Conservation (phyloP, 2,888 invertebrate genomes). For the Trissonchulus sp. region DNA sequence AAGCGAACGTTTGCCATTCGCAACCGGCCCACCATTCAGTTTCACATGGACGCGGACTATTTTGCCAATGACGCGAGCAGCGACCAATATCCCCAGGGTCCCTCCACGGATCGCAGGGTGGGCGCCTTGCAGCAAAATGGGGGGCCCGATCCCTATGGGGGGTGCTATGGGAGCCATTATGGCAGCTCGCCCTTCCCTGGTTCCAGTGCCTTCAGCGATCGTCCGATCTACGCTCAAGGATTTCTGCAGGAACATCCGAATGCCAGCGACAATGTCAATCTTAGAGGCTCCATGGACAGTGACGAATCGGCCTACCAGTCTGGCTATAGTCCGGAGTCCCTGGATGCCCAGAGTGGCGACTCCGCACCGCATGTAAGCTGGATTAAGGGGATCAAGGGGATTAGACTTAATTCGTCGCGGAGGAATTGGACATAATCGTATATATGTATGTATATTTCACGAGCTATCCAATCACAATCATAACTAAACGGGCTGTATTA, state of each 20-base stretch:
- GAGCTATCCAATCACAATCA: too few species aligned
- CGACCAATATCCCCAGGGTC: not conserved
- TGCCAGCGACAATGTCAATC: not conserved
- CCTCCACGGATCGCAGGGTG: not conserved
- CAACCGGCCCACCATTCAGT: not conserved
- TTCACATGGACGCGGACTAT: not conserved
- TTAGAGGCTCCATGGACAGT: not conserved
- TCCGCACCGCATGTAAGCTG: too few species aligned
- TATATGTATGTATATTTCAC: too few species aligned
- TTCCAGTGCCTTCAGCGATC: not conserved
- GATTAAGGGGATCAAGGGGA: too few species aligned
- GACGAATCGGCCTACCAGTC: not conserved
- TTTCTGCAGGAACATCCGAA: not conserved
- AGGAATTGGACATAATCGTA: too few species aligned
- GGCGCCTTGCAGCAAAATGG: not conserved
- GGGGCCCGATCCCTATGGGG: not conserved
- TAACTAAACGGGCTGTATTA: too few species aligned
- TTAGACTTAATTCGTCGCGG: too few species aligned
- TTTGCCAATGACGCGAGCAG: not conserved
- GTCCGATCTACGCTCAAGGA: not conserved
- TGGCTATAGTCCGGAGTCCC: not conserved
- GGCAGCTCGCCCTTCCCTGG: not conserved
- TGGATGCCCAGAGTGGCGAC: not conserved
- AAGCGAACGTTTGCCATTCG: too few species aligned
- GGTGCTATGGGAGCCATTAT: not conserved